Evolutionary conservation across 2,888 invertebrate species (phyloP), one percentile per base, ranked within the genome.

Genomic region (Caenorhabditis macrosperma): DNA sequence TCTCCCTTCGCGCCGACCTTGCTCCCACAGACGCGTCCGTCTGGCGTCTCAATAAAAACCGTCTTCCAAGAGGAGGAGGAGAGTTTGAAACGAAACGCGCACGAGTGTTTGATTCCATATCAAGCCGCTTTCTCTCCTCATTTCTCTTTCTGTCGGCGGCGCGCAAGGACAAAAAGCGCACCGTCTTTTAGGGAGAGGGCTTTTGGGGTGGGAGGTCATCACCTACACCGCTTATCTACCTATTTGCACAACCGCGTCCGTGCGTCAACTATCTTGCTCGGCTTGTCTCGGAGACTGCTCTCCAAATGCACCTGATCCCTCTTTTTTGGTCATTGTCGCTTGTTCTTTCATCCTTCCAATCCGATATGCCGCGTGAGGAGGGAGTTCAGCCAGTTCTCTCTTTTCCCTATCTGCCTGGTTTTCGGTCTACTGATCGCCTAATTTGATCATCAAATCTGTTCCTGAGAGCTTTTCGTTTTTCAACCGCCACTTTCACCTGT

Each of bases 21-120:
- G 74, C 74, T 74, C 74, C 15, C 24, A 44, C 30, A 12, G 15
- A 38, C 44, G 6, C 20, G 4, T 48, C 12, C 17, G n/a, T 17
- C 33, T 20, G 26, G 17, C 69, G n/a, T 52, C 54, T 17, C 48
- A 54, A 71, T 46, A 55, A 61, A 63, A 64, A 63, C 57, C 63
- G 48, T 72, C 48, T 63, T 72, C 46, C 46, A 63, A 57, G 63
- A 46, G 28, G 33, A 48, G 33, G 41, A 28, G 50, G 35, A 63
- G 30, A 48, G 33, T 74, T 72, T 63, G 61, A 63, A 71, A 72
- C 54, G 55, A 41, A 35, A 41, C 59, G 38, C 74, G 64, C 74
- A 74, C 74, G 74, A 74, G 59, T 74, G 64, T 74, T 74, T 74
- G 74, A 74, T 74, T 74, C 74, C 64, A 74, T 74, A 74, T 74